Base-by-base conservation (phyloP, 1,140 invertebrate species). In the Euwallacea similis region DNA sequence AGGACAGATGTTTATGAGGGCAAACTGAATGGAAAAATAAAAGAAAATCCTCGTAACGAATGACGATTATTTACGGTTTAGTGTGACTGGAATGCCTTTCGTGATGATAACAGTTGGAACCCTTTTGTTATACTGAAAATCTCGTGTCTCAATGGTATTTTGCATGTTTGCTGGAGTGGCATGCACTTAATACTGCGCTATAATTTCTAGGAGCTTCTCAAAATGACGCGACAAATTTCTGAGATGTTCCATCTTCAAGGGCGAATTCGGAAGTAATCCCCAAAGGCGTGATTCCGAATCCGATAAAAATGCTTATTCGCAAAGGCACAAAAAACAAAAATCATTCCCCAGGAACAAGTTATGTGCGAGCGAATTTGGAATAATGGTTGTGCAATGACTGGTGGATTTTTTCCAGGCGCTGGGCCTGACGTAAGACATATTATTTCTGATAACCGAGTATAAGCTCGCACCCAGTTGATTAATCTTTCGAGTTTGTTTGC, bases 31-130 rank as follows among this genome's bases (percentile, higher is more conserved):
- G 21, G 42, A 64, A 64, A 64, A 50, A 64, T 8, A 7, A 67
- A 58, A 33, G 42, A 67, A 67, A 67, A 58, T 43, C 1, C 21
- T 13, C 42, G 41, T 16, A 67, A 56, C 41, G 58, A 67, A 67
- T 67, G 55, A 58, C 65, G 41, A 67, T 59, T 67, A 67, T 67
- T 67, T 58, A 59, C 16, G 53, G 33, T 65, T 42, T 67, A 56
- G 65, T 67, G 65, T 67, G 65, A 56, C 65, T 67, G 54, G 42
- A 67, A 59, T 21, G 65, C 41, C 58, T 58, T 67, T 67, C 65
- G 65, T 67, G 65, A 67, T 55, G 41, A n/a, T 13, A 54, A 33
- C 21, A 33, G 21, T 33, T 33, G 21, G 21, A 9, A 50, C n/a
- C 21, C 56, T 33, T 59, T 59, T 59, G 21, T 59, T 59, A 15